Evolutionary conservation across 2,113 vertebrate genomes (phyloP), one percentile per base, ranked within the genome.

Genomic region (Oncorhynchus mykiss): DNA sequence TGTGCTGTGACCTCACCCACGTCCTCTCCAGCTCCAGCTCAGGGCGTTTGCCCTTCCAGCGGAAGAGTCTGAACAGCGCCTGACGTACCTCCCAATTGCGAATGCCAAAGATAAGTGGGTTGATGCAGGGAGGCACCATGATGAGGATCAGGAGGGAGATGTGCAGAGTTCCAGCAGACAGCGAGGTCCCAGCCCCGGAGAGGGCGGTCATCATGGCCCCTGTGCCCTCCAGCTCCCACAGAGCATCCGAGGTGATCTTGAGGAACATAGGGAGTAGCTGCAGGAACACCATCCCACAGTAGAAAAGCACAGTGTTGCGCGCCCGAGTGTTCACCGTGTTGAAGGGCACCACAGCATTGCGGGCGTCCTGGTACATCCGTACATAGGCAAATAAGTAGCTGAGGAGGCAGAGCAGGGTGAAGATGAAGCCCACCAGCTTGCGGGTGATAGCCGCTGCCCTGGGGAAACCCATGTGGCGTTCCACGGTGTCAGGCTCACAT

Each of bases 401-500:
- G 31, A 87, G 8, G 65, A 91, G 18, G 45, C 87, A 91, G 60
- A 85, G 27, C 49, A 87, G 48, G 2, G 86, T 59, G 0, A 87
- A 51, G 7, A 22, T 3, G 6, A 9, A 9, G 3, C 87, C 85
- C 0, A 8, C 0, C 0, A 64, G 2, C 72, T 90, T 91, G 4
- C 87, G 82, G 64, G 87, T 84, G 6, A 87, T 2, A 0, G 84
- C 85, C 1, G 70, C 1, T 14, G 73, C 73, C 1, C 85, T 80
- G 0, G 90, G 91, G 72, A 84, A 92, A 0, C 90, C 87, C 86
- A 91, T 71, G 24, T 86, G 80, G 49, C 80, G 69, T 54, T 91
- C 90, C 67, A 92, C 9, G 0, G 74, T 84, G 84, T 92, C 88
- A n/a, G 87, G 89, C 67, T 92, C 87, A 25, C 88, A 91, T 7